Evolutionary conservation across 1,140 invertebrate species (phyloP).

Genomic region (Drosophila guanche): DNA sequence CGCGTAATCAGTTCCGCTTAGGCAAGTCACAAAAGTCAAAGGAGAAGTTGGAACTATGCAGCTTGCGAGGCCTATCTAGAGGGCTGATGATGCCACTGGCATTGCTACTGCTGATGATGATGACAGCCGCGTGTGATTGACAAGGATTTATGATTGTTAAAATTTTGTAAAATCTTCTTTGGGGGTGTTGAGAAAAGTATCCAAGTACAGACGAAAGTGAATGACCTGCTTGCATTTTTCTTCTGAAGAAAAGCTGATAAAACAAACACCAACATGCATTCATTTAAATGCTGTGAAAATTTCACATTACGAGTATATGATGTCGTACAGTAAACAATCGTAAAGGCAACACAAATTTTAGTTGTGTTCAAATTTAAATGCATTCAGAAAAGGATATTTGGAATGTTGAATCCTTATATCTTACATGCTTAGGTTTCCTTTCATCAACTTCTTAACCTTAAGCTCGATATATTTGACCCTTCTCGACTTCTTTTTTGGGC

Average conservation of each 20-base stretch:
- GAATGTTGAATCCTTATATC: not conserved
- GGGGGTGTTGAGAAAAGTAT: not conserved
- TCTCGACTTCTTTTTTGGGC: not conserved
- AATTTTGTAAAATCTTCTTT: slow-evolving; percentile 64
- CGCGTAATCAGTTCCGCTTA: slow-evolving; percentile 79
- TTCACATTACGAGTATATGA: slow-evolving; percentile 47
- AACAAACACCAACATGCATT: slow-evolving; percentile 49
- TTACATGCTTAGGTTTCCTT: no score
- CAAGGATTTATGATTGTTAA: slow-evolving; percentile 82
- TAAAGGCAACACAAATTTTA: not conserved
- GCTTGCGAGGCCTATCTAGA: slow-evolving; percentile 45
- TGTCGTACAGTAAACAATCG: not conserved
- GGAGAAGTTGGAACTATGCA: slow-evolving; percentile 63
- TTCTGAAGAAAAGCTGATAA: slow-evolving; percentile 29
- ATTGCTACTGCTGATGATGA: slow-evolving; percentile 61
- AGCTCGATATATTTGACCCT: no score
- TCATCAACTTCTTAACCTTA: no score
- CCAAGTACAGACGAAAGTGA: slow-evolving; percentile 36
- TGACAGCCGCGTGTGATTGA: slow-evolving; percentile 80
- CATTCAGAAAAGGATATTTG: no score
- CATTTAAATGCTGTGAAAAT: slow-evolving; percentile 66
- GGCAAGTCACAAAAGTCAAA: slow-evolving; percentile 55
- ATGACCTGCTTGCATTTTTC: slow-evolving; percentile 59
- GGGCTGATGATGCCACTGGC: slow-evolving; percentile 17
- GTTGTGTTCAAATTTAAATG: not conserved